Evolutionary conservation across 2,113 vertebrate genomes (phyloP).

Genomic region (Otus sunia): DNA sequence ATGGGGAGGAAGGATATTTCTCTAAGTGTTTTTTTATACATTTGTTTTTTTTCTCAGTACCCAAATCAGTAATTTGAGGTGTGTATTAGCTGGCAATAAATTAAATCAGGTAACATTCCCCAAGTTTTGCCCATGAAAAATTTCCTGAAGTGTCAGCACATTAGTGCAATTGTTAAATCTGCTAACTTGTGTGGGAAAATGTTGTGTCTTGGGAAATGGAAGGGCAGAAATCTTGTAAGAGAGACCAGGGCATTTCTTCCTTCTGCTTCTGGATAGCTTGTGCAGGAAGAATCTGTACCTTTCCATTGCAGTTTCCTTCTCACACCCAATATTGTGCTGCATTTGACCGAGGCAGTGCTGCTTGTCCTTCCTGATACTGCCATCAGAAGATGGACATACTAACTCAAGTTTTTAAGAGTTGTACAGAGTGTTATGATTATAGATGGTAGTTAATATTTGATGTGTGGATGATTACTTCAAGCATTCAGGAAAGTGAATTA

Average conservation of each 20-base stretch:
- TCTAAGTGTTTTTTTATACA: background rate
- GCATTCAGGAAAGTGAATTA: background rate
- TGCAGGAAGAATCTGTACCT: background rate
- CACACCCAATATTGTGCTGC: background rate
- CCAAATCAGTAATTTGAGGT: background rate
- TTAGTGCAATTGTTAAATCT: background rate
- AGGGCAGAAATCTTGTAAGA: background rate
- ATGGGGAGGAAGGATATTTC: background rate
- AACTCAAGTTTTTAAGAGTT: background rate
- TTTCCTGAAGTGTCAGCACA: background rate
- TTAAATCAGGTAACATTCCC: background rate
- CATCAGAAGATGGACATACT: background rate
- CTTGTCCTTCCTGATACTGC: background rate
- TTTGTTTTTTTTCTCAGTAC: background rate
- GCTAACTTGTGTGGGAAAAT: background rate
- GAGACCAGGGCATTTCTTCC: background rate
- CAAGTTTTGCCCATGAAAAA: background rate
- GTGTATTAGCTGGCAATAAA: background rate
- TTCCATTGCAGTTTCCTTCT: background rate
- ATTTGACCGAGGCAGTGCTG: background rate
- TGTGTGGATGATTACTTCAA: background rate
- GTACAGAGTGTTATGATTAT: background rate
- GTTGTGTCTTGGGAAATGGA: background rate
- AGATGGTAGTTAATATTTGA: background rate
- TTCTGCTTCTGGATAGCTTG: background rate